Base-by-base conservation (phyloP, 1,140 invertebrate genomes). In the Sycophila sp. region DNA sequence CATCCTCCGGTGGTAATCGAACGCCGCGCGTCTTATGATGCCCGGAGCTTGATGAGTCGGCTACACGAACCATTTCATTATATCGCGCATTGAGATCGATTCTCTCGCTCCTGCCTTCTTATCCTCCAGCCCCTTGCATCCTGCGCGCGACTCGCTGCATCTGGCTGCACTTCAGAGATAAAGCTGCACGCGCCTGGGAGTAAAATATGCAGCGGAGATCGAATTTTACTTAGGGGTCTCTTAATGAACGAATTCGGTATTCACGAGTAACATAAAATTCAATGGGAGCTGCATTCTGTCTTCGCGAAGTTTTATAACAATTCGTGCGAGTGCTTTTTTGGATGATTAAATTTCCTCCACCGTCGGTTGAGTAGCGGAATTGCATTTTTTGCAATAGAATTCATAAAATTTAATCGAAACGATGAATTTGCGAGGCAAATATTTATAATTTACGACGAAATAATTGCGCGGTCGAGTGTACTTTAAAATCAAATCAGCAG, bases 181-280 rank as follows among this genome's bases (percentile, higher is more conserved):
- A 59, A 49, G 19, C 15, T 65, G 24, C 36, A 36, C n/a, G 8
- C 47, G 38, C 19, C 28, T 10, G 36, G 13, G 10, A 34, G 6
- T 59, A 49, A 68, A 67, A 47, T 58, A 59, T 59, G 55, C 38
- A 59, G 4, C 34, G 34, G 36, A 6, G 42, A 68, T 68, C 65
- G 40, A 38, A 8, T 68, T 67, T 68, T 45, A 56, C 34, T 58
- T 66, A 45, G 45, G 7, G 13, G 56, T 58, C 38, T 58, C 42
- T 19, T 38, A 22, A 10, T 4, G 24, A 58, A 56, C 28, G 38
- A 47, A 66, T 66, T 66, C 51, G 53, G 22, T 30, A 24, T 32
- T 6, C 4, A 36, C 55, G 30, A 49, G 15, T 53, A 36, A 56
- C 38, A 30, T 67, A 32, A 67, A 67, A 67, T 58, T 58, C 58